Conservation (phyloP, 2,113 vertebrate genomes). For the Corythaeola cristata region DNA sequence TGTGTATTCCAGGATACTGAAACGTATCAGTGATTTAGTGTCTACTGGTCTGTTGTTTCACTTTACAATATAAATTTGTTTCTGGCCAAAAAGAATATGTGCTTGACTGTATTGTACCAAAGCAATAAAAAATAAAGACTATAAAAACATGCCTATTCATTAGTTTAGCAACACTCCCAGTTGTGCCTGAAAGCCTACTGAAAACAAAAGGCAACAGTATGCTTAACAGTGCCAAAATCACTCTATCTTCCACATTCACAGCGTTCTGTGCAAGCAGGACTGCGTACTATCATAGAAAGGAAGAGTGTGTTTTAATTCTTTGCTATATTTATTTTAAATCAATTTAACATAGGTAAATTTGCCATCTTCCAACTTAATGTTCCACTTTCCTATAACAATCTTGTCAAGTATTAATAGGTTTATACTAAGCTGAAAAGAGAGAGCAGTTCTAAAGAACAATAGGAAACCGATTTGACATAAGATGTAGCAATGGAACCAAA, state of each 20-base stretch:
- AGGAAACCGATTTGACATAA: not conserved
- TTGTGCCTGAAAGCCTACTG: not conserved
- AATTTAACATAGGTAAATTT: not conserved
- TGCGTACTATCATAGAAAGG: not conserved
- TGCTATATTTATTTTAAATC: not conserved
- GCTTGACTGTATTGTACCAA: not conserved
- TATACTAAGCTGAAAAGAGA: not conserved
- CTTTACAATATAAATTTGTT: not conserved
- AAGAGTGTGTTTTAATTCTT: not conserved
- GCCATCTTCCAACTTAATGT: not conserved
- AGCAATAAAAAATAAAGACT: not conserved
- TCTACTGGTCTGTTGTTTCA: not conserved
- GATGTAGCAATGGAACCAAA: not conserved
- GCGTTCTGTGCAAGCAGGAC: not conserved
- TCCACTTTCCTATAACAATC: not conserved
- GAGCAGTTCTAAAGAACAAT: not conserved
- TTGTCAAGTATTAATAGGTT: not conserved
- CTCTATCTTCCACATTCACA: not conserved
- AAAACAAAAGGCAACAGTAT: not conserved
- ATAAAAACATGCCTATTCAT: not conserved
- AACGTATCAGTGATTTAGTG: not conserved
- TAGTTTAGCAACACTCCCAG: not conserved
- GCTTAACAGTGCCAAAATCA: not conserved
- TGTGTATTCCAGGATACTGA: not conserved
- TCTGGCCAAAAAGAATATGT: not conserved